Percentiles rank a stretch among this genome's conserved stretches.
phyloP scores from a whole-genome alignment of 2,888 invertebrate species.

The Osmoderma eremita region DNA sequence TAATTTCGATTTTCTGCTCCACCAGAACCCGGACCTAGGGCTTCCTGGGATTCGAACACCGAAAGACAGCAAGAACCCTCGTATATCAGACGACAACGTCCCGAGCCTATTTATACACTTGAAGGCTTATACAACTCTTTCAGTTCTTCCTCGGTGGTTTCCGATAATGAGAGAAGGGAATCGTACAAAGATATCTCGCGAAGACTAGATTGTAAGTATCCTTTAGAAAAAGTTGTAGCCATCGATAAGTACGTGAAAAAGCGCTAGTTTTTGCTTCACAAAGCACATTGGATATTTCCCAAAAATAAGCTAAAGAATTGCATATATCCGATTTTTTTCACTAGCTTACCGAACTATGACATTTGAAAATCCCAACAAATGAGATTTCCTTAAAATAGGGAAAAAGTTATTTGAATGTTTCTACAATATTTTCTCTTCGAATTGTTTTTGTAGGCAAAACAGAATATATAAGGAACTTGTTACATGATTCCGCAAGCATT shows the following conservation, averaged over 20 bases:
- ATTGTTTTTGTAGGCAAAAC: constrained; percentile 57
- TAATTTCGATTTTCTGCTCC: constrained; percentile 40
- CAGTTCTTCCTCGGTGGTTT: constrained; percentile 47
- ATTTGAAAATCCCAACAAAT: too few relatives aligned
- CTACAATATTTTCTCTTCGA: neutral
- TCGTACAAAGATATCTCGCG: constrained; percentile 61
- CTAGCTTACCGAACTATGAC: too few relatives aligned
- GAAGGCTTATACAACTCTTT: constrained; percentile 48
- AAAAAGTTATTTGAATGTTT: too few relatives aligned
- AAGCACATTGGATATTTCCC: too few relatives aligned
- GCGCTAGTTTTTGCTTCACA: too few relatives aligned
- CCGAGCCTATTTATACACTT: constrained; percentile 45
- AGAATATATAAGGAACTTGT: constrained; percentile 62
- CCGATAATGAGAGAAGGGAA: constrained; percentile 58
- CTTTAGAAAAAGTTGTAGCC: too few relatives aligned
- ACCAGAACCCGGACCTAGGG: constrained; percentile 65
- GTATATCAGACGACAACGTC: constrained; percentile 47
- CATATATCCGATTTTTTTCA: too few relatives aligned
- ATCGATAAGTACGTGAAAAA: too few relatives aligned
- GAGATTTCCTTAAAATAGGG: too few relatives aligned
- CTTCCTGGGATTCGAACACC: constrained; percentile 62
- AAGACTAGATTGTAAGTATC: constrained; percentile 59
- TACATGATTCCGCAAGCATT: constrained; percentile 62
- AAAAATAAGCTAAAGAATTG: too few relatives aligned
- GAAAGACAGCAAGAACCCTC: constrained; percentile 46